Evolutionary conservation across 2,888 invertebrate species (phyloP).

Genomic region (Calameuta filiformis): DNA sequence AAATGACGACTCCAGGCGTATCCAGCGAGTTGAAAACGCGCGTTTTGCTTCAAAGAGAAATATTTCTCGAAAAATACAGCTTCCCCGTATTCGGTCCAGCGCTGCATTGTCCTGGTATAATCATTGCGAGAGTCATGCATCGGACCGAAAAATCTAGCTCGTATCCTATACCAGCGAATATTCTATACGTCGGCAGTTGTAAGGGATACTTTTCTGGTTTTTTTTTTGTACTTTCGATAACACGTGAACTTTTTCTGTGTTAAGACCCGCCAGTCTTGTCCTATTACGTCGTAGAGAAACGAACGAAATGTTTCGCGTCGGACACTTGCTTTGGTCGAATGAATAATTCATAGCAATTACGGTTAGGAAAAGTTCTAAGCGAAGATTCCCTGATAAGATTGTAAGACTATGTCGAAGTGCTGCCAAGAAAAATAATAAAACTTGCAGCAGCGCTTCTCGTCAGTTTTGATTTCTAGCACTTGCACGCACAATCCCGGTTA

Average conservation of each 20-base stretch:
- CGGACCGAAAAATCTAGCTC: neutral
- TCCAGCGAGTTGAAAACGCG: neutral
- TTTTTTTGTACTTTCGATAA: neutral
- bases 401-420: neutral
- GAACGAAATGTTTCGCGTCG: neutral
- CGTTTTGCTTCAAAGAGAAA: slow-evolving; percentile 36
- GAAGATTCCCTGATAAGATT: neutral
- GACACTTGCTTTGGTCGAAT: neutral
- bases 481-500: neutral
- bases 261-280: neutral
- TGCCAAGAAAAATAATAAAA: neutral
- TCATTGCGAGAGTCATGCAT: neutral
- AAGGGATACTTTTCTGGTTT: neutral
- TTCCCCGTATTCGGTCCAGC: slow-evolving; percentile 19
- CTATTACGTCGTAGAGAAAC: neutral
- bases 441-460: neutral
- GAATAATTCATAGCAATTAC: neutral
- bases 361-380: neutral
- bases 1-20: neutral
- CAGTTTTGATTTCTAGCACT: neutral
- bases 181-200: neutral
- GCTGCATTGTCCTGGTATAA: neutral
- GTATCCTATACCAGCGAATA: neutral
- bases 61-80: slow-evolving; percentile 28
- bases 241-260: neutral